Conservation (phyloP, 2,888 invertebrate genomes). For the Drosophila rubida region DNA sequence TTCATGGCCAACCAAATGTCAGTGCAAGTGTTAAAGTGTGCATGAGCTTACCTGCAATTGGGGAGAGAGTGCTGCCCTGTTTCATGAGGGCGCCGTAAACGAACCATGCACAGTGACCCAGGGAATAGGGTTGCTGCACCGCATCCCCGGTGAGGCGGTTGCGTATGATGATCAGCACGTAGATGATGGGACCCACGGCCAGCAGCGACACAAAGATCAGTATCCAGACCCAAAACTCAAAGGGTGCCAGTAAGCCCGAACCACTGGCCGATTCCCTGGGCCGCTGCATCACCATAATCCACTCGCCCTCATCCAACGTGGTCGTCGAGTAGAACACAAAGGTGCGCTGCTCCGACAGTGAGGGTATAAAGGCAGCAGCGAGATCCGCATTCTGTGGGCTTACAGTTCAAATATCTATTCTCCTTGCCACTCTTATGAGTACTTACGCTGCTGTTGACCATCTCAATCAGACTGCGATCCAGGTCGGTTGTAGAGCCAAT, state of each 20-base stretch:
- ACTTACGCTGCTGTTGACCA: slow-evolving; percentile 85
- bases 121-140: slow-evolving; percentile 86
- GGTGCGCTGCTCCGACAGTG: slow-evolving; percentile 87
- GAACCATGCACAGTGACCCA: slow-evolving; percentile 93
- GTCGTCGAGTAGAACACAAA: slow-evolving; percentile 87
- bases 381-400: slow-evolving; percentile 89
- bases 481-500: slow-evolving; percentile 86
- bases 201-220: slow-evolving; percentile 90
- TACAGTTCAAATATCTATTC: accelerated
- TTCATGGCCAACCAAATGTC: not conserved
- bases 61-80: slow-evolving; percentile 93
- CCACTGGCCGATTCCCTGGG: slow-evolving; percentile 93
- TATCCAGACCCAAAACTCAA: slow-evolving; percentile 90
- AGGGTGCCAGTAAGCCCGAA: slow-evolving; percentile 93
- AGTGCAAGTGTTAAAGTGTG: not conserved
- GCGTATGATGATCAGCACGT: slow-evolving; percentile 88
- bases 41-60: slow-evolving; percentile 89
- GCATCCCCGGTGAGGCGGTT: slow-evolving; percentile 87
- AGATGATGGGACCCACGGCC: slow-evolving; percentile 92
- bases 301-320: slow-evolving; percentile 89
- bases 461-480: slow-evolving; percentile 88
- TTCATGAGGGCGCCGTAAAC: slow-evolving; percentile 93
- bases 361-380: slow-evolving; percentile 91
- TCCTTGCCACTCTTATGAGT: not conserved
- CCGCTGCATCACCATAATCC: slow-evolving; percentile 92